phyloP scores from a whole-genome alignment of 2,888 invertebrate genomes.

The Athalia rosae region DNA sequence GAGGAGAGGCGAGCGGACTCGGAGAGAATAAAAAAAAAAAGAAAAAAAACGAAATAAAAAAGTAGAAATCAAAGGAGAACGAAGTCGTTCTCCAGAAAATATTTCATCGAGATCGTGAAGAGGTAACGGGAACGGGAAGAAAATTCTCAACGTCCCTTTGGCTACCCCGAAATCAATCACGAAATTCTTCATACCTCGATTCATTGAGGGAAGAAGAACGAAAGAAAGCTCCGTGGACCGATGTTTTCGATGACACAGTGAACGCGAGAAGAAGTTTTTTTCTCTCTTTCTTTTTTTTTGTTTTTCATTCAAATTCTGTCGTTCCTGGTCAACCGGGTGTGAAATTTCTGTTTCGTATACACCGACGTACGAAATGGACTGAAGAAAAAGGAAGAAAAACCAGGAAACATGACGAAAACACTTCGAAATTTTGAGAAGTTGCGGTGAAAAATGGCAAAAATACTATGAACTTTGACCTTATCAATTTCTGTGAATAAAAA shows the following conservation, averaged over 20 bases:
- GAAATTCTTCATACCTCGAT: no score
- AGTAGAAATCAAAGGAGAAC: not conserved
- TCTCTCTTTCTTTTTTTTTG: no score
- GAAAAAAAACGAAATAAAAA: not conserved
- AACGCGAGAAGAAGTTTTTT: no score
- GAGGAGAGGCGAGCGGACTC: not conserved
- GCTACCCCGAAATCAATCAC: no score
- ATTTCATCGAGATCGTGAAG: not conserved
- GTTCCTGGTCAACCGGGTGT: not conserved
- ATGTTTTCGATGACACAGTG: no score
- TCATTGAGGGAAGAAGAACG: no score
- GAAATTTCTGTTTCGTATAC: no score
- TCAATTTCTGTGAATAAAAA: no score
- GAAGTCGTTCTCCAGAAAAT: not conserved
- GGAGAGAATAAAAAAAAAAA: not conserved
- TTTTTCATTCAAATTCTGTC: not conserved
- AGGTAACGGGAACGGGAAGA: not conserved
- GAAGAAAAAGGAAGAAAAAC: not conserved
- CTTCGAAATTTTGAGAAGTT: not conserved
- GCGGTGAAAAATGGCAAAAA: not conserved
- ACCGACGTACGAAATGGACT: no score
- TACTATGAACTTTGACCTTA: not conserved
- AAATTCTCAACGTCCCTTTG: not conserved
- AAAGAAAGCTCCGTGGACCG: no score
- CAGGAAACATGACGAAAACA: not conserved